Base-by-base conservation (phyloP, 2,888 invertebrate species). In the Pachliopta kotzebuea region DNA sequence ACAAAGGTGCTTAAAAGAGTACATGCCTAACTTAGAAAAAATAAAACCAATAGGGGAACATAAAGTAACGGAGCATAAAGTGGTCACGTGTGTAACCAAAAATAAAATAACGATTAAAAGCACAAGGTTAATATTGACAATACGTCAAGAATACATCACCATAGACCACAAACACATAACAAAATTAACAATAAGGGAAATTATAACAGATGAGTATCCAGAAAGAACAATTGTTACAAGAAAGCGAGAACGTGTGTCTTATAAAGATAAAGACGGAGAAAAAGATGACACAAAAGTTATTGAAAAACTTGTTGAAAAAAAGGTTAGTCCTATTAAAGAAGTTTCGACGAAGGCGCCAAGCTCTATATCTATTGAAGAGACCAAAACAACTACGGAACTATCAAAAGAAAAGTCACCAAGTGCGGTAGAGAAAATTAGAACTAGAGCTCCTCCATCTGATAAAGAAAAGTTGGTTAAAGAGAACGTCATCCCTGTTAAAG, bases 401-500 rank as follows among this genome's bases (percentile, higher is more conserved):
- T 17, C 53, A 11, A 45, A 53, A 37, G 56, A 26, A 11, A 57
- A 42, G 14, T 18, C 54, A 20, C 56, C 50, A 14, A 57, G 37
- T 42, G 37, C 57, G 11, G 8, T 42, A 0, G 17, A 59, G 50
- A 20, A n/a, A 4, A 4, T 20, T 17, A 37, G 53, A 18, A 45
- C 45, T 4, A 24, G 56, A 17, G 23, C 20, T 9, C 3, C 58
- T 2, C 61, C 45, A 17, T 57, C 62, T n/a, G 37, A 45, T 4
- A 56, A 53, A 29, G 21, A 24, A 60, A 60, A 29, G 21, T 17
- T 21, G 0, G 11, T 26, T 4, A 26, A 60, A 0, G 65, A 68
- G 42, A 1, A 9, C 14, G n/a, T 60, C 1, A 62, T 56, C 23
- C 59, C 67, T 1, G 54, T 55, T 21, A 59, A 52, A 68, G 67